Percentiles rank a stretch among this genome's conserved stretches.
Evolutionary conservation across 1,140 invertebrate genomes (phyloP).

Genomic region (Metopolophium dirhodum): DNA sequence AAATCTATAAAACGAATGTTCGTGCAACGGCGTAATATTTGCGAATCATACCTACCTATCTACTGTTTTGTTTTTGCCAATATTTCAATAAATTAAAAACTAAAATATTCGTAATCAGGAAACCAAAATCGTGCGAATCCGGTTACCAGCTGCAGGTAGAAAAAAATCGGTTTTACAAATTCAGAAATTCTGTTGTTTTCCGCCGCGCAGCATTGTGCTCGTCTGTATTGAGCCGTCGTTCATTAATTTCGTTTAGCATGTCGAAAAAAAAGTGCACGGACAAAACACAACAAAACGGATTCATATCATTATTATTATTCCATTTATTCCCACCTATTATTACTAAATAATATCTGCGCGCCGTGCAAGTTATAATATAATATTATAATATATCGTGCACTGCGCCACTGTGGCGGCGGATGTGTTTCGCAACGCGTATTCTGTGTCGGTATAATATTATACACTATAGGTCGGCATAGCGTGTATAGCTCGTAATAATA

Average conservation of each 20-base stretch:
- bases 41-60: background rate
- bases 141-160: background rate
- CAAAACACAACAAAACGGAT: background rate
- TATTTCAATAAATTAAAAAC: background rate
- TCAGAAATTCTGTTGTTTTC: background rate
- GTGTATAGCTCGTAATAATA: background rate
- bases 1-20: background rate
- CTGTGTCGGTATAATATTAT: background rate
- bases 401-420: background rate
- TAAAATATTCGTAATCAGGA: background rate
- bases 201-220: background rate
- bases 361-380: background rate
- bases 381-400: background rate
- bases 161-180: background rate
- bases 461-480: background rate
- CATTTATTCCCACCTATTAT: background rate
- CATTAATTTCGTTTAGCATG: background rate
- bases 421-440: background rate
- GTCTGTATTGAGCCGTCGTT: background rate
- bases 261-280: no score
- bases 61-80: background rate
- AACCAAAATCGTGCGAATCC: background rate
- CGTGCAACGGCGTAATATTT: background rate
- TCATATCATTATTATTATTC: background rate
- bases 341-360: background rate